Evolutionary conservation across 2,888 invertebrate genomes (phyloP), one percentile per base, ranked within the genome.

Genomic region (Himalopsyche kuldschensis): DNA sequence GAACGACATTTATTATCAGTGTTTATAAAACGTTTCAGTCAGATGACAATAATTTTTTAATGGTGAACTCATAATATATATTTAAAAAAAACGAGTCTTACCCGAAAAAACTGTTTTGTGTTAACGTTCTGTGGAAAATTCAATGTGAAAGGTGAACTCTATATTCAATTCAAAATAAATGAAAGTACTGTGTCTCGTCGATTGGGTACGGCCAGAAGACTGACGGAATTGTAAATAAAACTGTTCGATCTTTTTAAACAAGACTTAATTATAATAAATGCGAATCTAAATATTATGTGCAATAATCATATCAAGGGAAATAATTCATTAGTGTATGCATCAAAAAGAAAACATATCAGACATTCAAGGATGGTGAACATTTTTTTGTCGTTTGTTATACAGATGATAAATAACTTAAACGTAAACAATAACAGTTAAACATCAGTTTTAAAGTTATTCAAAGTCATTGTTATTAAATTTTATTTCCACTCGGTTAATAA

Each of bases 281-380:
- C 3, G 0, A 24, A 6, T 15, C 4, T 76, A 32, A 32, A 20
- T 27, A 78, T 41, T 78, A 82, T 82, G 82, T 78, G 82, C 35
- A 63, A 82, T 27, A 17, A 78, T 15, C 46, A 78, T 63, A 46
- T 69, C 63, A 82, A 69, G 31, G 78, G 35, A 78, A 76, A 55
- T 20, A 55, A 20, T 30, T 78, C 31, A 10, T 78, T 82, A 20
- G 55, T 55, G 55, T 8, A 24, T 69, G 78, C 48, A 11, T 20
- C 35, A n/a, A 78, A 69, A 31, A 82, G 41, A 24, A 82, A 41
- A 17, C 55, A 48, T 32, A 48, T 77, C 24, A 46, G 79, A 55
- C 48, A 82, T 6, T 32, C 31, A 27, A 75, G 82, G 75, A 47
- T 77, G 15, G 41, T 82, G 41, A 79, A 79, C 48, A 82, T 75